A percentile compares a stretch with the other conserved stretches of the same genome.
These are phyloP conservation scores for Lepidocolaptes lacrymiger DNA, from an alignment of 2,797 vertebrate species.

Conservation along the genomic window DNA sequence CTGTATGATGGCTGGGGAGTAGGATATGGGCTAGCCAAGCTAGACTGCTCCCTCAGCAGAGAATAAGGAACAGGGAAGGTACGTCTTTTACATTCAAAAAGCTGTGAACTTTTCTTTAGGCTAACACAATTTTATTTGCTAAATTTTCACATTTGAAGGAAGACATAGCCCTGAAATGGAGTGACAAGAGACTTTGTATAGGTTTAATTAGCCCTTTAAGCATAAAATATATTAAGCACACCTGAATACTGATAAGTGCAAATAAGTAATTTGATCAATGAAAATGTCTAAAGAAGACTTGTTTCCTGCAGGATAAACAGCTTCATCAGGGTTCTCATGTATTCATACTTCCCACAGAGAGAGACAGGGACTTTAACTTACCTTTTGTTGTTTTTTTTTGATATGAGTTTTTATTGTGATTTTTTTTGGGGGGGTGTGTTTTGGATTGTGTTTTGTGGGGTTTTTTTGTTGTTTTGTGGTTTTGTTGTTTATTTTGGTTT, in stretches of 20 bases:
- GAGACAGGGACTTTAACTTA: neutral
- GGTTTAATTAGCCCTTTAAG: conserved; percentile 41
- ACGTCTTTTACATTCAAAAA: neutral
- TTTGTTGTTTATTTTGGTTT: accelerated
- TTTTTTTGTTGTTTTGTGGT: no score
- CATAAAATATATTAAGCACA: neutral
- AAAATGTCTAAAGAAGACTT: neutral
- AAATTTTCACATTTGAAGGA: neutral
- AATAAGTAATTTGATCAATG: conserved; percentile 32
- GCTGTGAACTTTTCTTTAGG: neutral
- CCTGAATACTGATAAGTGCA: conserved; percentile 18
- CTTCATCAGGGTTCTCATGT: neutral
- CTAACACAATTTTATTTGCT: neutral
- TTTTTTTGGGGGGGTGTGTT: no score
- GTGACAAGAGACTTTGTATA: neutral
- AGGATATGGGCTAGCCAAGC: neutral
- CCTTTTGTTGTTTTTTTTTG: neutral
- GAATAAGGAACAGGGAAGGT: neutral
- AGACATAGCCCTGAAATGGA: neutral
- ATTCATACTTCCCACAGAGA: neutral
- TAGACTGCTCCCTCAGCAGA: neutral
- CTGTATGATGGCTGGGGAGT: neutral
- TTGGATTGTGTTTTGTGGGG: neutral
- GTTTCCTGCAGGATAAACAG: neutral
- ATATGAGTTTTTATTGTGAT: neutral